These are phyloP conservation scores for Arion vulgaris DNA, from an alignment of 1,140 invertebrate species.

Conservation along the genomic window DNA sequence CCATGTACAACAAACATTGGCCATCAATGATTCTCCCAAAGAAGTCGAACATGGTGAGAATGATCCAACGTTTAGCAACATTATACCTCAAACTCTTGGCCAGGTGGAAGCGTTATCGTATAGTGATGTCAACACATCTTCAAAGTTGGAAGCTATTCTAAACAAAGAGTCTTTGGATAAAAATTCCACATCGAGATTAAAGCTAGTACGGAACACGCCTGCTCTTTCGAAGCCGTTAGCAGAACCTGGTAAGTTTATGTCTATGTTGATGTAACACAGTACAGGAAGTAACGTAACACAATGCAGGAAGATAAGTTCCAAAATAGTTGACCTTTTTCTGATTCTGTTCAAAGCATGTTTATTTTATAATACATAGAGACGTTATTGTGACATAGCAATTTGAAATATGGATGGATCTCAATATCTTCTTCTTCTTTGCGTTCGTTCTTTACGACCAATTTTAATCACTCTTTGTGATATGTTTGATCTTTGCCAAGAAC, in stretches of 20 bases:
- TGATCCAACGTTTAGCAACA: neutral
- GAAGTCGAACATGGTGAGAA: neutral
- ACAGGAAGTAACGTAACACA: no score
- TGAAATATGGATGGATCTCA: no score
- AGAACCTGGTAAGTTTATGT: conserved; percentile 55
- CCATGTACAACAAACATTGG: neutral
- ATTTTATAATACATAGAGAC: no score
- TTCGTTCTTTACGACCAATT: no score
- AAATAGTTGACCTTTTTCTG: no score
- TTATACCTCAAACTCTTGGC: neutral
- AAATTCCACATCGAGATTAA: conserved; percentile 46
- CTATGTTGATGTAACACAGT: no score
- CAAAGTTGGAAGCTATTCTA: neutral
- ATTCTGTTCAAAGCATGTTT: no score
- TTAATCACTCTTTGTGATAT: no score
- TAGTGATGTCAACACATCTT: neutral
- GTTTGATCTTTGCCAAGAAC: no score
- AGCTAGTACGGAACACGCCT: conserved; percentile 50
- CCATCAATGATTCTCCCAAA: neutral
- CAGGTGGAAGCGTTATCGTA: neutral
- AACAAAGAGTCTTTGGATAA: conserved; percentile 38
- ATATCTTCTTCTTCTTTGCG: no score
- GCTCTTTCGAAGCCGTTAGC: conserved; percentile 51
- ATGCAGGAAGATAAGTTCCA: no score
- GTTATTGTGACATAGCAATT: no score